Conservation (phyloP, 2,888 invertebrate species). For the Phasia obesa region DNA sequence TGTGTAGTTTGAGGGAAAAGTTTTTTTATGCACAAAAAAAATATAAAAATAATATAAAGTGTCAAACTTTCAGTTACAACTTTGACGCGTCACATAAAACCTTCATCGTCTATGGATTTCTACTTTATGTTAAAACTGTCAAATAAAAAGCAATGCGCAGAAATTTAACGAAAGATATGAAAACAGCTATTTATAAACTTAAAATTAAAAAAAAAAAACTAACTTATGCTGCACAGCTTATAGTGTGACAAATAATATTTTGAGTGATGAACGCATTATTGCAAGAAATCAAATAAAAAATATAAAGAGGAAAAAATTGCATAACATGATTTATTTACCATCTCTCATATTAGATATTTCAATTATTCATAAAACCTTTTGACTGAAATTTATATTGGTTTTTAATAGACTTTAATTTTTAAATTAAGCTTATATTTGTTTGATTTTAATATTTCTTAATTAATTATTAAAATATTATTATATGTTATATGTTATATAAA, state of each 20-base stretch:
- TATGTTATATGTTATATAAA: no score
- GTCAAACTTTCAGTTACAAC: conserved; percentile 52
- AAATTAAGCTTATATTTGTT: no score
- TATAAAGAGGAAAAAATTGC: neutral
- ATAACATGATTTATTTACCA: no score
- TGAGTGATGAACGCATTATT: neutral
- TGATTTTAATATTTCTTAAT: no score
- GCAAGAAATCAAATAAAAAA: neutral
- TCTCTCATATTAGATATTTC: no score
- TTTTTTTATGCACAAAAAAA: neutral
- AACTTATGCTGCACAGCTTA: conserved; percentile 16
- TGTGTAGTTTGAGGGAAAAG: no score
- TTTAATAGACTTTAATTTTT: no score
- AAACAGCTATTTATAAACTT: neutral
- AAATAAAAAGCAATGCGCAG: conserved; percentile 46
- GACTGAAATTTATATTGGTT: no score
- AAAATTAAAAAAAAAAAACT: neutral
- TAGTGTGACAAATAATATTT: neutral
- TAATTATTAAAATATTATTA: no score
- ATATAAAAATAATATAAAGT: conserved; percentile 37
- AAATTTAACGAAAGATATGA: conserved; percentile 23
- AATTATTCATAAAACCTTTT: no score
- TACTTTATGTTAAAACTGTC: conserved; percentile 37
- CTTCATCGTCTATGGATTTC: conserved; percentile 34
- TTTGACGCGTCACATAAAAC: conserved; percentile 40